Evolutionary conservation across 2,113 vertebrate species (phyloP).

Genomic region (Perca schrenkii): DNA sequence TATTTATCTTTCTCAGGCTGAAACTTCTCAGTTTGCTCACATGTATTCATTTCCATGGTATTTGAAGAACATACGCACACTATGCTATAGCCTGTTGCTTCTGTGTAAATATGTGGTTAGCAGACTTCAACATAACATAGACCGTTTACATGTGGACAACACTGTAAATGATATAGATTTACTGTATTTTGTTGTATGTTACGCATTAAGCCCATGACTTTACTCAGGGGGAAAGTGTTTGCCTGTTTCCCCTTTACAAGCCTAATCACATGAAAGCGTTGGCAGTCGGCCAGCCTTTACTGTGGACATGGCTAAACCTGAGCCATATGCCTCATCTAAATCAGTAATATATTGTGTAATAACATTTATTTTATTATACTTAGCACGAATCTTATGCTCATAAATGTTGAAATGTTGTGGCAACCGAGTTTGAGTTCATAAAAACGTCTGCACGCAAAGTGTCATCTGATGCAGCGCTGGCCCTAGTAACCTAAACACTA

Average conservation of each 20-base stretch:
- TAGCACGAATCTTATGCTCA: slow-evolving; percentile 56
- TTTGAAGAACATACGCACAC: slow-evolving; percentile 16
- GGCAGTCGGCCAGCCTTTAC: slow-evolving; percentile 57
- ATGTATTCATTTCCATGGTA: slow-evolving; percentile 18
- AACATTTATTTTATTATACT: slow-evolving; percentile 75
- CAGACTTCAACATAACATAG: slow-evolving; percentile 46
- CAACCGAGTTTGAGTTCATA: slow-evolving; percentile 43
- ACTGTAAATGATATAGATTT: slow-evolving; percentile 48
- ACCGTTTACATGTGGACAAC: slow-evolving; percentile 61
- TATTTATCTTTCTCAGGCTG: slow-evolving; percentile 26
- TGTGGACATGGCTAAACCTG: slow-evolving; percentile 65
- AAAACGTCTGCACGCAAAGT: slow-evolving; percentile 62
- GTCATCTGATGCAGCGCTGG: slow-evolving; percentile 36
- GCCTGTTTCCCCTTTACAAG: slow-evolving; percentile 44
- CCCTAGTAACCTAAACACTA: slow-evolving; percentile 14
- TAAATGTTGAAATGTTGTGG: slow-evolving; percentile 64
- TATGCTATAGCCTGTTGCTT: slow-evolving; percentile 28
- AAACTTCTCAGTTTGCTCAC: slow-evolving; percentile 32
- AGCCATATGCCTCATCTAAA: slow-evolving; percentile 66
- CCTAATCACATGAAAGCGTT: slow-evolving; percentile 30
- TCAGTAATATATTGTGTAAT: slow-evolving; percentile 57
- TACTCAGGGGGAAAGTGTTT: slow-evolving; percentile 42
- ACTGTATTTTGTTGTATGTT: slow-evolving; percentile 44
- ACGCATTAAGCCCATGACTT: slow-evolving; percentile 36
- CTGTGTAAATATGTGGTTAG: slow-evolving; percentile 69